Percentiles rank a stretch among this genome's conserved stretches.
These are phyloP conservation scores for Sinocyclocheilus anophthalmus DNA, from an alignment of 2,113 vertebrate species.

Conservation along the genomic window DNA sequence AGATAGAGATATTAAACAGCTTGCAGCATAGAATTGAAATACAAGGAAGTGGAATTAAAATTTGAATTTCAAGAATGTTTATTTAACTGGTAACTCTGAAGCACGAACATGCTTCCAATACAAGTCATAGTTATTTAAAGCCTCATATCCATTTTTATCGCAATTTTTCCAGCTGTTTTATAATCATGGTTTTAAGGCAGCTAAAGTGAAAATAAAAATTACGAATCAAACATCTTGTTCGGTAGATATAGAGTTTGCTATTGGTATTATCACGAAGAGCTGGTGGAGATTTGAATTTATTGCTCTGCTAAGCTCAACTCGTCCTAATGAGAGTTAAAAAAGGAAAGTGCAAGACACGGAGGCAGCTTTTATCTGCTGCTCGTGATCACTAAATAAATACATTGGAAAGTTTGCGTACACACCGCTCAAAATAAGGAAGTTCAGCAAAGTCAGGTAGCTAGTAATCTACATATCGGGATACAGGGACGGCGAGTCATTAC, in stretches of 20 bases:
- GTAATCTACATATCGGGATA: no score
- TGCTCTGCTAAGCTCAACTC: not conserved
- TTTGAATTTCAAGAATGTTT: not conserved
- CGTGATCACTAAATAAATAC: no score
- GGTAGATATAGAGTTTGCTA: not conserved
- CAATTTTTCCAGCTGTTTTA: not conserved
- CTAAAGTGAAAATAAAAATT: not conserved
- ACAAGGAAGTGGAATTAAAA: not conserved
- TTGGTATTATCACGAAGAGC: not conserved
- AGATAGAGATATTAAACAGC: no score
- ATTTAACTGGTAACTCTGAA: not conserved
- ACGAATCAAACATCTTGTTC: not conserved
- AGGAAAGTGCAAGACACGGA: not conserved
- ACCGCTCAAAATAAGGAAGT: slow-evolving; percentile 31
- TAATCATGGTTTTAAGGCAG: not conserved
- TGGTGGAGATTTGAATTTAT: not conserved
- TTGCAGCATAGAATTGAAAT: not conserved
- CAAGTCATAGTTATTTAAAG: not conserved
- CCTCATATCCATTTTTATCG: not conserved
- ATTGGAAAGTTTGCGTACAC: slow-evolving; percentile 18
- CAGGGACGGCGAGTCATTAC: not conserved
- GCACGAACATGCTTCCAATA: not conserved
- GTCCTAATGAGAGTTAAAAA: slow-evolving; percentile 3
- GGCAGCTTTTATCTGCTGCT: slow-evolving; percentile 7
- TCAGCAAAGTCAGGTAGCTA: no score